Evolutionary conservation across 2,888 invertebrate species (phyloP).

Genomic region (Lypha dubia): DNA sequence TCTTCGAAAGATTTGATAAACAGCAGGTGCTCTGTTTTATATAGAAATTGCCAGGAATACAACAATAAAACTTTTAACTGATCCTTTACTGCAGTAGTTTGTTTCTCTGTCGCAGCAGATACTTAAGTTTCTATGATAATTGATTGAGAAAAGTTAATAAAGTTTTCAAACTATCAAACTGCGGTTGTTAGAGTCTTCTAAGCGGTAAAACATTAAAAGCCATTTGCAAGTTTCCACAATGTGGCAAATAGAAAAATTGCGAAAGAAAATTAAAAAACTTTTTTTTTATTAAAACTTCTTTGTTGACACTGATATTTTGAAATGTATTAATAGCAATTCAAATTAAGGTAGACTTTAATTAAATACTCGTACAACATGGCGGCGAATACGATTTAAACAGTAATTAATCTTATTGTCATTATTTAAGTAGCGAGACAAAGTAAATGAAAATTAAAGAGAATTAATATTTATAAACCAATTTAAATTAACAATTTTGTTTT

Average conservation of each 20-base stretch:
- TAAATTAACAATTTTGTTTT: too few species aligned
- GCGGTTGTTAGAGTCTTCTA: conserved; percentile 44
- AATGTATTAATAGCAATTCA: conserved; percentile 41
- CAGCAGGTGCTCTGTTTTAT: conserved; percentile 71
- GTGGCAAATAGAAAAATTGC: conserved; percentile 59
- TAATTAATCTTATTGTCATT: conserved; percentile 8
- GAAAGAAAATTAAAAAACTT: conserved; percentile 3
- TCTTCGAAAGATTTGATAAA: conserved; percentile 66
- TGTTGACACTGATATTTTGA: conserved; percentile 14
- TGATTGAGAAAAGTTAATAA: conserved; percentile 72
- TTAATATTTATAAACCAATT: neutral
- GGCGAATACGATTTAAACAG: conserved; percentile 5
- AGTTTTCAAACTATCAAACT: conserved; percentile 71
- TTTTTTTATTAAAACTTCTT: neutral
- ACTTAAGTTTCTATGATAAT: conserved; percentile 59
- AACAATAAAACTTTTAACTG: conserved; percentile 35
- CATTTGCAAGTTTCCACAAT: neutral
- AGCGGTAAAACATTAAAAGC: conserved; percentile 67
- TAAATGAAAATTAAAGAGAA: too few species aligned
- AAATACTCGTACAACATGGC: neutral
- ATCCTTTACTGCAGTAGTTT: conserved; percentile 34
- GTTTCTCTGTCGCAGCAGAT: neutral
- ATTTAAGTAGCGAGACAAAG: neutral
- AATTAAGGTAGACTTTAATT: conserved; percentile 19
- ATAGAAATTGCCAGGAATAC: conserved; percentile 5